phyloP scores from a whole-genome alignment of 2,888 invertebrate species.

The Hydropsyche betteni region DNA sequence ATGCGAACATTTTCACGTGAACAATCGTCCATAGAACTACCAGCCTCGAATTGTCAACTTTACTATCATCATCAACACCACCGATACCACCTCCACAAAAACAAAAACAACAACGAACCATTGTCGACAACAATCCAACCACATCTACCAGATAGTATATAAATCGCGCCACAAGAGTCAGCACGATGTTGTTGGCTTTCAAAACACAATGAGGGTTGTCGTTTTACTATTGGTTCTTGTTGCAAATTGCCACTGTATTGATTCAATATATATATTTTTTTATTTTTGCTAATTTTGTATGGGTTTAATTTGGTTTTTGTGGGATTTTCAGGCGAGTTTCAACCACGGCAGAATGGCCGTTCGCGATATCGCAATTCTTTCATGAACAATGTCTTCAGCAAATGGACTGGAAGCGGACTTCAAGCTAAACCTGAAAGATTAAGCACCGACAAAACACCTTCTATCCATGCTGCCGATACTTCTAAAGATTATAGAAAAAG shows the following conservation, averaged over 20 bases:
- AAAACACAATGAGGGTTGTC: too few species aligned
- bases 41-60: neutral
- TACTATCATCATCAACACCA: neutral
- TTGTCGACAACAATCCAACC: conserved; percentile 17
- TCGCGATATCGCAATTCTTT: conserved; percentile 15
- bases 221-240: neutral
- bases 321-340: conserved; percentile 32
- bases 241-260: neutral
- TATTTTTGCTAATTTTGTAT: too few species aligned
- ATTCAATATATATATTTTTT: neutral
- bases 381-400: conserved; percentile 19
- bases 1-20: neutral
- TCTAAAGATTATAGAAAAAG: conserved; percentile 28
- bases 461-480: neutral
- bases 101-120: conserved; percentile 10
- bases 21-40: neutral
- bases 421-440: conserved; percentile 1
- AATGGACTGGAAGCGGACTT: neutral
- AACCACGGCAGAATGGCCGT: neutral
- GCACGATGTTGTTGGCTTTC: too few species aligned
- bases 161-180: neutral
- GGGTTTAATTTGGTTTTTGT: neutral
- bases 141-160: neutral
- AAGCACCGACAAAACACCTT: neutral
- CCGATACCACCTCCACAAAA: neutral